phyloP scores from a whole-genome alignment of 1,140 invertebrate species.

The Dreissena rostriformis region DNA sequence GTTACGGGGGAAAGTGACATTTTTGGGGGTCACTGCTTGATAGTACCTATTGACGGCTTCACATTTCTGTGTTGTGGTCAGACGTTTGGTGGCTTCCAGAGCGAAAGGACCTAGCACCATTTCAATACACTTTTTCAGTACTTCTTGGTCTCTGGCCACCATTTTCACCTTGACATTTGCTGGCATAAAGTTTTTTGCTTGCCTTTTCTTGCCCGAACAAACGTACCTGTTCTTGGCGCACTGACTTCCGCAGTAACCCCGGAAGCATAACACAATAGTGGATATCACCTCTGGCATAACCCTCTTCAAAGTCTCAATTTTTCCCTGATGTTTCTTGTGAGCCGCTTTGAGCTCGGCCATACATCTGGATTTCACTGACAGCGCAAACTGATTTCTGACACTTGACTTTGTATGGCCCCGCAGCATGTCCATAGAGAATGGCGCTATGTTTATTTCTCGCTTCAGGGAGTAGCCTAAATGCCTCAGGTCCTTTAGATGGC shows the following conservation, averaged over 20 bases:
- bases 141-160: constrained; percentile 8
- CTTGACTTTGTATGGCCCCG: no score
- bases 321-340: neutral
- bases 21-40: constrained; percentile 6
- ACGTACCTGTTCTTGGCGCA: neutral
- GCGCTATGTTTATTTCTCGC: no score
- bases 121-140: constrained; percentile 17
- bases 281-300: neutral
- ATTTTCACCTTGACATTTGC: constrained; percentile 16
- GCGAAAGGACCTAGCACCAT: constrained; percentile 2
- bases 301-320: neutral
- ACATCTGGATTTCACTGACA: no score
- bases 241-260: neutral
- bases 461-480: no score
- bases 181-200: neutral
- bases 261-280: neutral
- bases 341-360: neutral
- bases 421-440: no score
- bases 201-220: neutral
- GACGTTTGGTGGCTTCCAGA: constrained; percentile 8
- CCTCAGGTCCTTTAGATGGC: neutral
- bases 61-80: constrained; percentile 37
- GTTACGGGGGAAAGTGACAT: constrained; percentile 18
- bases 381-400: no score
- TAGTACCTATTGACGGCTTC: constrained; percentile 27